These are phyloP conservation scores for Cynodonichthys magdalenae DNA, from an alignment of 2,797 vertebrate genomes.

Conservation along the genomic window DNA sequence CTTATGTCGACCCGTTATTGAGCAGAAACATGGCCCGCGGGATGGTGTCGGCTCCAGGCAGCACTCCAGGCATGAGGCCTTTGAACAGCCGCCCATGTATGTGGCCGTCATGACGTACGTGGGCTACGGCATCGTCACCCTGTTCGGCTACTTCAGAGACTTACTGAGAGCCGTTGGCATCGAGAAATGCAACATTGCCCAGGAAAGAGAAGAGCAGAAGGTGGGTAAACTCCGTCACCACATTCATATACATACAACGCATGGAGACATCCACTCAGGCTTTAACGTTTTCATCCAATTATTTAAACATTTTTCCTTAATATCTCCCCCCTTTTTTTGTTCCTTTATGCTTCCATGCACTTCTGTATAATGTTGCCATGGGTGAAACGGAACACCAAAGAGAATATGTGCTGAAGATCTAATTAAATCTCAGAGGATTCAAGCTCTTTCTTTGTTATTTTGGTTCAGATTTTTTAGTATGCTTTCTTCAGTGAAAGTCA, in stretches of 20 bases:
- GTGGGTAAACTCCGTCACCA: conserved; percentile 70
- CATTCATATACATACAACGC: conserved; percentile 30
- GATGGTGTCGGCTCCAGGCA: conserved; percentile 63
- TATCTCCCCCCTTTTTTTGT: conserved; percentile 30
- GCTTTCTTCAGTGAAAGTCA: conserved; percentile 9
- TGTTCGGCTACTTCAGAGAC: conserved; percentile 94
- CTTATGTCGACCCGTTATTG: conserved; percentile 44
- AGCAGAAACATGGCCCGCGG: conserved; percentile 83
- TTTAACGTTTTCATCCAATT: conserved; percentile 58
- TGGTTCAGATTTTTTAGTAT: conserved; percentile 52
- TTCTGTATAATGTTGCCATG: conserved; percentile 63
- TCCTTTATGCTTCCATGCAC: conserved; percentile 43
- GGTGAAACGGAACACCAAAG: conserved; percentile 67
- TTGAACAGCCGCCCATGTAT: conserved; percentile 91
- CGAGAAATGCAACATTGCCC: conserved; percentile 87
- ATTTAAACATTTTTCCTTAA: conserved; percentile 54
- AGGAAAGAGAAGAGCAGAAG: conserved; percentile 91
- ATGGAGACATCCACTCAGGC: conserved; percentile 29
- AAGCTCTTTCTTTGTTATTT: conserved; percentile 53
- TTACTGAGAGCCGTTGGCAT: conserved; percentile 90
- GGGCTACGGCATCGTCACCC: conserved; percentile 88
- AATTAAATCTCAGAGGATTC: conserved; percentile 79
- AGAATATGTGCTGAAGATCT: conserved; percentile 70
- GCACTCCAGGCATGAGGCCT: conserved; percentile 76
- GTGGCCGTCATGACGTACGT: conserved; percentile 91